phyloP scores from a whole-genome alignment of 2,888 invertebrate species.

The Steinernema scapterisci region DNA sequence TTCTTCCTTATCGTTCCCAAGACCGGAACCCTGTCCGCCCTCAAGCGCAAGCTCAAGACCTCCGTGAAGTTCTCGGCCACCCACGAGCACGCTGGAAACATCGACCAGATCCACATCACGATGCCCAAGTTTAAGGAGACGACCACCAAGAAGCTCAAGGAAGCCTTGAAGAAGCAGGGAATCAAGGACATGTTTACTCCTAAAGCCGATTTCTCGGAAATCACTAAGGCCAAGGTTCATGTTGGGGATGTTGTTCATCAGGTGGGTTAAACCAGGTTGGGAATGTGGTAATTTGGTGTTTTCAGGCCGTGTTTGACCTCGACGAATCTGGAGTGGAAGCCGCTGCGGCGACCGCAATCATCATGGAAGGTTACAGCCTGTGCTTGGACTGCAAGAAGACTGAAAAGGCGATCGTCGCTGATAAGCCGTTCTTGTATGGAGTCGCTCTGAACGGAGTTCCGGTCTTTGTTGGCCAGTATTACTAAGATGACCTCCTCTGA shows the following conservation, averaged over 20 bases:
- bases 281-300: not conserved
- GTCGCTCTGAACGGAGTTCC: not conserved
- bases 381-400: not conserved
- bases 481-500: not conserved
- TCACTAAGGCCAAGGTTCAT: not conserved
- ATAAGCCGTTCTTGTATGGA: not conserved
- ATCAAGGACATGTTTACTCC: not conserved
- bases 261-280: not conserved
- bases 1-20: not conserved
- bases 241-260: not conserved
- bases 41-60: not conserved
- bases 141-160: not conserved
- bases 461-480: conserved; percentile 11
- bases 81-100: not conserved
- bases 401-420: not conserved
- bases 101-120: not conserved
- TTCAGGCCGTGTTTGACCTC: conserved; percentile 12
- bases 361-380: not conserved
- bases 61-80: not conserved
- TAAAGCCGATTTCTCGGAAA: not conserved
- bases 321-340: conserved; percentile 6
- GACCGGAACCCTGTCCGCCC: not conserved
- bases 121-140: not conserved
- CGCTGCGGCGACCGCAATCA: not conserved
- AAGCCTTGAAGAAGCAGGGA: not conserved